Percentiles rank a stretch among this genome's conserved stretches.
Evolutionary conservation across 2,113 vertebrate genomes (phyloP).

Genomic region (Ascaphus truei): DNA sequence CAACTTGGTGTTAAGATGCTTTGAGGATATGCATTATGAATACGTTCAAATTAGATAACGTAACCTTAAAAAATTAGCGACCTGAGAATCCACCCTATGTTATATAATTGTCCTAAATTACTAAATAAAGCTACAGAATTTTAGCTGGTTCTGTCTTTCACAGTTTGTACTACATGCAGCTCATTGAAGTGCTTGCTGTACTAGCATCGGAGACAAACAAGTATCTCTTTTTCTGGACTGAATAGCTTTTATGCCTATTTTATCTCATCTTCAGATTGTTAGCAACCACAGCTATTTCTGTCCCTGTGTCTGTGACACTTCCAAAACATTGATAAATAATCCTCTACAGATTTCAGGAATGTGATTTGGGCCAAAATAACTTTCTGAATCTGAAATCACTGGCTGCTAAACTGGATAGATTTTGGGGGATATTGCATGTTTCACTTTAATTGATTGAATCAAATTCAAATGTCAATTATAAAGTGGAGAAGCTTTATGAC

Average conservation of each 20-base stretch:
- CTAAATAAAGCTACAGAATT: slow-evolving; percentile 8
- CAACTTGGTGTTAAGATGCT: no score
- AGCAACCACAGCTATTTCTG: slow-evolving; percentile 20
- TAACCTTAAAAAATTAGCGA: no score
- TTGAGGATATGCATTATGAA: no score
- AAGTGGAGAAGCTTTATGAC: no score
- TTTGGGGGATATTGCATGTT: no score
- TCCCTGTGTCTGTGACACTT: slow-evolving; percentile 17
- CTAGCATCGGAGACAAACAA: slow-evolving; percentile 14
- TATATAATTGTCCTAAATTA: slow-evolving; percentile 7
- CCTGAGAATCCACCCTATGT: neutral
- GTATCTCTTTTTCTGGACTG: slow-evolving; percentile 18
- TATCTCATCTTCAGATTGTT: slow-evolving; percentile 30
- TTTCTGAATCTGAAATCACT: no score
- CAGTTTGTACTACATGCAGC: slow-evolving; percentile 1
- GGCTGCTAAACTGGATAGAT: no score
- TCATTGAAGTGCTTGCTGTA: slow-evolving; percentile 23
- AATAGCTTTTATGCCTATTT: slow-evolving; percentile 17
- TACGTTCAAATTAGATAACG: no score
- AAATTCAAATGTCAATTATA: no score
- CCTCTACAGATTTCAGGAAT: neutral
- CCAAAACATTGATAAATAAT: neutral
- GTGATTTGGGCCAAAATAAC: neutral
- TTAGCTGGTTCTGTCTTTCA: slow-evolving; percentile 24
- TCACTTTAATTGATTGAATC: no score